Percentiles rank a stretch among this genome's conserved stretches.
These are phyloP conservation scores for Drosophila eugracilis DNA, from an alignment of 1,140 invertebrate species.

Conservation along the genomic window DNA sequence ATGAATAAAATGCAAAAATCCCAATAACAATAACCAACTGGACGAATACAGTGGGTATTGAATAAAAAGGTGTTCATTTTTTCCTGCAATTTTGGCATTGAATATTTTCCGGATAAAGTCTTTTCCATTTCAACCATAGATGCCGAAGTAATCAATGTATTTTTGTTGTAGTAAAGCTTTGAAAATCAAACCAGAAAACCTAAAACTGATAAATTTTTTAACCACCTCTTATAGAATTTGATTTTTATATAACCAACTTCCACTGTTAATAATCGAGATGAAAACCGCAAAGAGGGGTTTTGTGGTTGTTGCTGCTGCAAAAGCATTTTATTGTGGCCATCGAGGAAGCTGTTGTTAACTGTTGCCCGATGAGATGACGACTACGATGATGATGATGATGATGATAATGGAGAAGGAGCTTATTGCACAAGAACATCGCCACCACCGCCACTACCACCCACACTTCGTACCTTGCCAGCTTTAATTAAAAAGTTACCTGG, in stretches of 20 bases:
- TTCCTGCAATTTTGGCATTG: too few species aligned
- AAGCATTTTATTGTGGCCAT: constrained; percentile 43
- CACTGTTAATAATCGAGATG: constrained; percentile 31
- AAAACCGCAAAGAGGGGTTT: constrained; percentile 23
- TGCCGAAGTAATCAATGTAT: too few species aligned
- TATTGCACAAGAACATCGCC: constrained; percentile 13
- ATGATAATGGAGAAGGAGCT: constrained; percentile 18
- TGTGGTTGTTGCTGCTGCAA: constrained; percentile 33
- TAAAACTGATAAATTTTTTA: neutral
- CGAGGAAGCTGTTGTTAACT: constrained; percentile 41
- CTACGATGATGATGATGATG: constrained; percentile 10
- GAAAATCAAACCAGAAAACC: too few species aligned
- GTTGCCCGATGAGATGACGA: constrained; percentile 17
- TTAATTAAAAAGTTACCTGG: constrained; percentile 79
- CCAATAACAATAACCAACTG: constrained; percentile 29
- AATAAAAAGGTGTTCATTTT: too few species aligned
- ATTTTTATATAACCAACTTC: neutral
- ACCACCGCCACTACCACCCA: neutral
- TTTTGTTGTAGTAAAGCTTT: too few species aligned
- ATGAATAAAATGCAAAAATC: constrained; percentile 43
- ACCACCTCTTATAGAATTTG: neutral
- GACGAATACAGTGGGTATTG: neutral
- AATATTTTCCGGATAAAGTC: neutral
- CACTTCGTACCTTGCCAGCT: constrained; percentile 38
- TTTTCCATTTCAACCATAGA: too few species aligned